Base-by-base conservation (phyloP, 2,797 vertebrate species). In the Hybognathus amarus region DNA sequence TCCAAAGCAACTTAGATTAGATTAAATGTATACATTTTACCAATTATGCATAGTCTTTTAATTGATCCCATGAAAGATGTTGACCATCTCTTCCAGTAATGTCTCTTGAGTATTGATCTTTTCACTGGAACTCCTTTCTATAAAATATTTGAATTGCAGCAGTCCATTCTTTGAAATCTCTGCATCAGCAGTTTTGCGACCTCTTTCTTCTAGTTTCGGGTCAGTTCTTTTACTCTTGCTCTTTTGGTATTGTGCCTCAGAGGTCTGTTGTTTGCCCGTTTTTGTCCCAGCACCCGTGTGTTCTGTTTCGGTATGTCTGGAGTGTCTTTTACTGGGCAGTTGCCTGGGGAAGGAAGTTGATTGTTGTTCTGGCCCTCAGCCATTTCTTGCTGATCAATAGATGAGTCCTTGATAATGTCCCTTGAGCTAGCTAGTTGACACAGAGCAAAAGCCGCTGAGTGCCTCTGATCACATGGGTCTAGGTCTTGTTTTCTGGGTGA, bases 371-470 rank as follows among this genome's bases (percentile, higher is more conserved):
- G 67, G 54, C 40, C 85, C 80, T 33, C 66, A 38, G 67, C 64
- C 64, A 13, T 87, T 42, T 36, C 79, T 77, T 3, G 63, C 80
- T 38, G 86, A 69, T 68, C 36, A 50, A 17, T 12, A 38, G 81
- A 47, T 17, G n/a, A 79, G 45, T 69, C 54, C 1, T 66, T 36
- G 17, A 64, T 84, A 52, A 91, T 85, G 63, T 89, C 75, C 87
- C 95, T 96, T 70, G 96, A 96, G 0, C 90, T 93, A 0, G 97
- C 97, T n/a, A 99, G 92, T 87, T 99, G 97, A 89, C 98, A 99
- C 83, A 99, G 96, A 0, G 98, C 97, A 52, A 99, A 95, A 0
- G 98, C 98, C 0, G 98, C 98, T 0, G 95, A 97, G 90, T 97
- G 97, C 89, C 98, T 97, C 91, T 97, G 96, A 0, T 98, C 97